Percentiles rank a stretch among this genome's conserved stretches.
These are phyloP conservation scores for Limnephilus rhombicus DNA, from an alignment of 2,888 invertebrate genomes.

Conservation along the genomic window DNA sequence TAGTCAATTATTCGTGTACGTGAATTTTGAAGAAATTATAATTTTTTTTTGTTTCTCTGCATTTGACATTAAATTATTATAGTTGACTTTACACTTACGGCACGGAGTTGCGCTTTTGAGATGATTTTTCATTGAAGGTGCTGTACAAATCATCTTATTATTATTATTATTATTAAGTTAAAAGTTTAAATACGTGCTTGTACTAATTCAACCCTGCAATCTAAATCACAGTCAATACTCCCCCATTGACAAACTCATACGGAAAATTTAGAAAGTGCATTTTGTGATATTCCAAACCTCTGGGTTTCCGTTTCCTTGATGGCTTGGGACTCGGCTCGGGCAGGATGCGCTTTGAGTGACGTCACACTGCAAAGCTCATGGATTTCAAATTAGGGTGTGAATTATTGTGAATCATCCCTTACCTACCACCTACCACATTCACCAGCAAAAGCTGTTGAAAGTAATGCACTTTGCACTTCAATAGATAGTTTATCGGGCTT, in stretches of 20 bases:
- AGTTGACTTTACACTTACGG: no score
- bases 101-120: no score
- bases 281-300: constrained; percentile 59
- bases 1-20: no score
- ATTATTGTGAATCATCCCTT: constrained; percentile 13
- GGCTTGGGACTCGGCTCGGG: background rate
- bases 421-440: background rate
- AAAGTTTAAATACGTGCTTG: background rate
- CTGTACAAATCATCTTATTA: no score
- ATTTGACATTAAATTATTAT: no score
- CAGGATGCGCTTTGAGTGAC: constrained; percentile 46
- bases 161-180: background rate
- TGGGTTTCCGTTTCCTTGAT: constrained; percentile 41
- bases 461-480: background rate
- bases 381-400: constrained; percentile 33
- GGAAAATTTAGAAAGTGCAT: constrained; percentile 62
- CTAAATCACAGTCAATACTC: constrained; percentile 14
- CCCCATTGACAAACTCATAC: constrained; percentile 25
- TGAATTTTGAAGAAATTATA: no score
- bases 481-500: background rate
- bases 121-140: no score
- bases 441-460: background rate
- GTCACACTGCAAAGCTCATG: constrained; percentile 18
- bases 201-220: background rate
- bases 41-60: no score